These are phyloP conservation scores for Leucoraja ocellata DNA, from an alignment of 2,797 vertebrate genomes.

Conservation along the genomic window DNA sequence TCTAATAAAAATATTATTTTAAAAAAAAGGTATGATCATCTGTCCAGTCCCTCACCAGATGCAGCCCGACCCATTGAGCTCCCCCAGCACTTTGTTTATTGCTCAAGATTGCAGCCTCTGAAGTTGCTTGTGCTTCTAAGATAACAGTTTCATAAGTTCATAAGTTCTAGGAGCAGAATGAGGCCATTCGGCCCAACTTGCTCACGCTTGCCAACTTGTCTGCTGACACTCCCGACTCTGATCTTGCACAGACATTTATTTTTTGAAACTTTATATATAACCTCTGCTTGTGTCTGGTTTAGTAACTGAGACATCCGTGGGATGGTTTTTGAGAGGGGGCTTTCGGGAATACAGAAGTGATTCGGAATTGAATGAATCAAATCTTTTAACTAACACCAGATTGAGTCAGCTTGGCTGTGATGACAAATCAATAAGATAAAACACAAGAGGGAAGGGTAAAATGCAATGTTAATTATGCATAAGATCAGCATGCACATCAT, in stretches of 20 bases:
- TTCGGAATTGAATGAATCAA: background rate
- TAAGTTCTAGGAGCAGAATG: too few species aligned
- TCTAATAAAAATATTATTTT: too few species aligned
- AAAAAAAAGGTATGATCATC: too few species aligned
- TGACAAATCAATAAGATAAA: background rate
- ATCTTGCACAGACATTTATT: background rate
- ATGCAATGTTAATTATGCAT: background rate
- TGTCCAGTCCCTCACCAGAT: too few species aligned
- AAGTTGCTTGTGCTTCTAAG: too few species aligned
- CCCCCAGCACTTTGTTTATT: too few species aligned
- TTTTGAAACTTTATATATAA: background rate
- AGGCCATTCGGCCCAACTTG: too few species aligned
- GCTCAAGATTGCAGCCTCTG: too few species aligned
- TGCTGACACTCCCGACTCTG: background rate
- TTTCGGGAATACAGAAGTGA: background rate
- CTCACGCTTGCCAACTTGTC: background rate
- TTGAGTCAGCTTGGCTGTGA: background rate
- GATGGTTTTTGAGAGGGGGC: background rate
- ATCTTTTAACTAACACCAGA: background rate
- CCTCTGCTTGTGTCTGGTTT: background rate
- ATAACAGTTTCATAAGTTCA: too few species aligned
- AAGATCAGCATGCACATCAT: background rate
- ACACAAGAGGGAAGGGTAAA: background rate
- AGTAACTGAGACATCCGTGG: background rate
- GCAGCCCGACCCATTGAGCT: too few species aligned